Conservation (phyloP, 2,888 invertebrate species). For the Masnerella sp. region DNA sequence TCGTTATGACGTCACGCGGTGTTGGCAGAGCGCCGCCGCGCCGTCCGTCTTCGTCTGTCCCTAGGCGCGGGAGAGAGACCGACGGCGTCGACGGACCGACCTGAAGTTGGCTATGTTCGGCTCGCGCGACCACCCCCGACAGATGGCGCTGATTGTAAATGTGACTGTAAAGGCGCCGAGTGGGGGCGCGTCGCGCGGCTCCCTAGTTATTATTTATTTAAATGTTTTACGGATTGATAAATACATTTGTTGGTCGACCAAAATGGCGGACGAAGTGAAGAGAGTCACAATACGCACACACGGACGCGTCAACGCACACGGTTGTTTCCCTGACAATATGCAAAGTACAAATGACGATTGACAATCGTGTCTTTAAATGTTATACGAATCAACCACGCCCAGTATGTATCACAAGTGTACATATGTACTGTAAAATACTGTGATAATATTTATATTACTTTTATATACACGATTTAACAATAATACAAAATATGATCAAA, state of each 20-base stretch:
- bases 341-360: slow-evolving; percentile 69
- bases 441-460: slow-evolving; percentile 76
- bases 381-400: slow-evolving; percentile 62
- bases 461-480: slow-evolving; percentile 64
- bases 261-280: slow-evolving; percentile 28
- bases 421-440: slow-evolving; percentile 76
- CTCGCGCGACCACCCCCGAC: no score
- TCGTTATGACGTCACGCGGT: slow-evolving; percentile 28
- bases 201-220: no score
- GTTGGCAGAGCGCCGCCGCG: slow-evolving; percentile 17
- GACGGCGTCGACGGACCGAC: slow-evolving; percentile 29
- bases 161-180: no score
- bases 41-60: not conserved
- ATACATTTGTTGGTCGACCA: no score
- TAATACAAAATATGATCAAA: slow-evolving; percentile 62
- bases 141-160: no score
- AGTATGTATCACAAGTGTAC: slow-evolving; percentile 72
- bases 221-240: no score
- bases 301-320: slow-evolving; percentile 23
- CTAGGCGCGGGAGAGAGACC: slow-evolving; percentile 9
- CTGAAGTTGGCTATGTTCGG: no score
- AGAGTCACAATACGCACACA: slow-evolving; percentile 34
- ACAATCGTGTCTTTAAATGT: slow-evolving; percentile 60
- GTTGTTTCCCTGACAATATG: slow-evolving; percentile 67
- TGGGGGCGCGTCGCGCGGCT: no score